Evolutionary conservation across 2,113 vertebrate species (phyloP), one percentile per base, ranked within the genome.

Genomic region (Trematocara marginatum): DNA sequence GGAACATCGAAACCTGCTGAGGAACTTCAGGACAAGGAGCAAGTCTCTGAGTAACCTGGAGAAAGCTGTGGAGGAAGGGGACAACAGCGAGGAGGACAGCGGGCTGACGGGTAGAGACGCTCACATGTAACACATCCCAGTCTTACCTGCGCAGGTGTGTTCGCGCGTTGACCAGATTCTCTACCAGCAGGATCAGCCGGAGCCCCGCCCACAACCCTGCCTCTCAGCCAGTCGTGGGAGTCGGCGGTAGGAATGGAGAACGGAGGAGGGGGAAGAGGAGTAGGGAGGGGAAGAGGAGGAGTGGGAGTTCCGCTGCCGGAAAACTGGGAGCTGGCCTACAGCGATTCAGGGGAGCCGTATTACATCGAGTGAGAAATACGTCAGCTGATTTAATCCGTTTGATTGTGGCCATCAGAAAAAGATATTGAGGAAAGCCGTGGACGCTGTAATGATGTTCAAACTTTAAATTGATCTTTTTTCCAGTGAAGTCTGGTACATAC

Each of bases 1-100:
- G 92, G 96, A 97, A 64, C 96, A 97, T 26, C 94, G 96, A 7
- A 97, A 96, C 93, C 94, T 97, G 81, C 93, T 97, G 85, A 89
- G 95, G 85, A 97, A 96, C 91, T 97, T 96, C 93, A 90, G 96
- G 64, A 96, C 96, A 1, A 94, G 96, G 45, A 96, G 96, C 95
- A 97, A 97, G 83, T 96, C 95, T n/a, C 95, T 97, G 81, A 97
- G 96, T 52, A 97, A 97, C 91, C 93, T 97, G 91, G 96, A 97
- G 92, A 97, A 97, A 56, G 94, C 95, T 3, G 95, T 93, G 38
- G 96, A 97, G 90, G 96, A 96, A 47, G 96, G 95, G 18, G 96
- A 96, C 80, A 95, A 96, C 95, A 96, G 96, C 5, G 96, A 96
- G 90, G 96, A 96, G 84, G 96, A 96, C 90, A 93, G 94, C 1